Evolutionary conservation across 2,113 vertebrate genomes (phyloP).

Genomic region (Myotis brandtii): DNA sequence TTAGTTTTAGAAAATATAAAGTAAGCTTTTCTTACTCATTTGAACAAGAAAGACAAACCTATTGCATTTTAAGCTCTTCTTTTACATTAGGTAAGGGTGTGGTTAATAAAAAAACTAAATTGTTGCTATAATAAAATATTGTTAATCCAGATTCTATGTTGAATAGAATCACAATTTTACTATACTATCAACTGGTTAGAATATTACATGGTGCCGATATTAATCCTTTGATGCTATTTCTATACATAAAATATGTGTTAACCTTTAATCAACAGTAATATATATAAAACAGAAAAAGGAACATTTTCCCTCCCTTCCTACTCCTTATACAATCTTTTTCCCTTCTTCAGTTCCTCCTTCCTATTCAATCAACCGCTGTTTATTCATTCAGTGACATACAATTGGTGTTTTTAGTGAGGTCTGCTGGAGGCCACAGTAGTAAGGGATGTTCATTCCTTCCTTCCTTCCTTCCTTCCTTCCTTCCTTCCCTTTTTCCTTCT

Average conservation of each 20-base stretch:
- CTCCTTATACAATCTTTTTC: neutral
- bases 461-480: neutral
- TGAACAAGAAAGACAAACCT: neutral
- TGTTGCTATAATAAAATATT: neutral
- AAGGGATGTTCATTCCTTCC: too few species aligned
- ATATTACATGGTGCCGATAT: neutral
- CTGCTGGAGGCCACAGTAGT: too few species aligned
- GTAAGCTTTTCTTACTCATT: slow-evolving; percentile 46
- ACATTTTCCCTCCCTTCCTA: neutral
- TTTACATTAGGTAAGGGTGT: neutral
- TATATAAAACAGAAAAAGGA: neutral
- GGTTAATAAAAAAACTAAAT: neutral
- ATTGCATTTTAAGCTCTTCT: neutral
- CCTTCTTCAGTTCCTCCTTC: neutral
- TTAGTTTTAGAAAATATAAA: slow-evolving; percentile 42
- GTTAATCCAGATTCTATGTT: neutral
- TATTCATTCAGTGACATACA: too few species aligned
- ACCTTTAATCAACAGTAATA: neutral
- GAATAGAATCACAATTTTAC: neutral
- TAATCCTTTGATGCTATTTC: neutral
- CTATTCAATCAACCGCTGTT: too few species aligned
- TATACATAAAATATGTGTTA: neutral
- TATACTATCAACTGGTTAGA: neutral
- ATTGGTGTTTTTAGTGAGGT: too few species aligned
- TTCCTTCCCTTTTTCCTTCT: too few species aligned